phyloP scores from a whole-genome alignment of 2,888 invertebrate species.

The Boloria selene region DNA sequence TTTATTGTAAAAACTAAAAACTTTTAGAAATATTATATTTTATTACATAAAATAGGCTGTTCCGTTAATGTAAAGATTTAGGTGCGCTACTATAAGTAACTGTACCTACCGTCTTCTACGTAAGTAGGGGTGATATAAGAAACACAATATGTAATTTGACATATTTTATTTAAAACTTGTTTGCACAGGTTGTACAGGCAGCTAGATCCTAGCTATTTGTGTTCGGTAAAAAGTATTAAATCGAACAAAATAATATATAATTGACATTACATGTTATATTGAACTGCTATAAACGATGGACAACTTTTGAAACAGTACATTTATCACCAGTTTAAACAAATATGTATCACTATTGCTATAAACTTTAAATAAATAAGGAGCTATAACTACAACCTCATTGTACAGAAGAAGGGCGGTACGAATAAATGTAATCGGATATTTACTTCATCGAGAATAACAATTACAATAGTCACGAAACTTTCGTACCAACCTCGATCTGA shows the following conservation, averaged over 20 bases:
- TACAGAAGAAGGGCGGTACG: constrained; percentile 75
- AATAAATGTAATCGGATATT: constrained; percentile 71
- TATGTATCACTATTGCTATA: constrained; percentile 69
- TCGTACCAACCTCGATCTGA: constrained; percentile 75
- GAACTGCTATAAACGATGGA: constrained; percentile 39
- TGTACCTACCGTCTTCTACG: not conserved
- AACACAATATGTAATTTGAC: constrained; percentile 54
- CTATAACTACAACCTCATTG: constrained; percentile 77
- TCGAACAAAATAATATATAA: constrained; percentile 58
- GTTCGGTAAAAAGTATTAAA: constrained; percentile 64
- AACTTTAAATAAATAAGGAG: constrained; percentile 79
- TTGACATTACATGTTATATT: constrained; percentile 46
- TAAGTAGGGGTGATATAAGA: constrained; percentile 36
- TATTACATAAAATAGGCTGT: no score
- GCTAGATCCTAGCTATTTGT: constrained; percentile 62
- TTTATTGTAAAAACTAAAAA: no score
- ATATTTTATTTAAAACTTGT: constrained; percentile 78
- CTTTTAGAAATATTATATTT: no score
- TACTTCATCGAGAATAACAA: constrained; percentile 52
- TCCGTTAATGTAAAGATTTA: no score
- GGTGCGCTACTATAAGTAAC: not conserved
- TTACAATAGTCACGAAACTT: constrained; percentile 69
- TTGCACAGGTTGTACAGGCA: constrained; percentile 70
- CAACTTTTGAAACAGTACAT: constrained; percentile 51
- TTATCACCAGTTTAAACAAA: constrained; percentile 56